Evolutionary conservation across 1,140 invertebrate species (phyloP), one percentile per base, ranked within the genome.

Genomic region (Coelopa frigida): DNA sequence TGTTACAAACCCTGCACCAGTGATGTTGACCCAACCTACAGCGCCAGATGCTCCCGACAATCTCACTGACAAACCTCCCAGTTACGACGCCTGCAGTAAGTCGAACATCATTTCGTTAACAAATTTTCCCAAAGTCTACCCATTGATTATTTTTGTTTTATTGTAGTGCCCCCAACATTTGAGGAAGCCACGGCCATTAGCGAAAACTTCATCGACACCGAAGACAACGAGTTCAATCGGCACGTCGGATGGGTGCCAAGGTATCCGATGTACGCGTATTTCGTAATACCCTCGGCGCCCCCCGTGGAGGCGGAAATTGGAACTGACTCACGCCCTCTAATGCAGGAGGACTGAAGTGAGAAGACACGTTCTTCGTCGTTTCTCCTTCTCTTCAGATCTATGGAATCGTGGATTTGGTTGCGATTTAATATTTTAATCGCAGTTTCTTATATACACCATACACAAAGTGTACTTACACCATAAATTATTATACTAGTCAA

Each of bases 161-260:
- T 22, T 35, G 0, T 18, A 67, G 63, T 54, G 38, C 63, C 60
- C n/a, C 63, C 63, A 1, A 46, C 60, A 3, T 67, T 66, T 3
- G 60, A 63, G 35, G 38, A 61, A 12, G 63, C 63, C n/a, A 61
- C 53, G 1, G 33, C 48, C 8, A 50, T 54, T 22, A 51, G 51
- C 2, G 56, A 54, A 7, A 54, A 44, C 15, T 67, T 66, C 27
- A 44, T 63, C 2, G 63, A 67, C 26, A 56, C 47, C 15, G 63
- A 67, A 44, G 51, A 45, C 6, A 52, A 59, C 36, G 58, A 58
- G 15, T 57, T 52, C 21, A 51, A 63, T 50, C 52, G 54, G n/a
- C 54, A 49, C 3, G 59, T 61, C 38, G 60, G 58, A 32, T 67
- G 61, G 10, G 46, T 61, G 26, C 63, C 63, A 3, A 52, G 53